phyloP scores from a whole-genome alignment of 2,888 invertebrate genomes.

The Leptarthrus brevirostris region DNA sequence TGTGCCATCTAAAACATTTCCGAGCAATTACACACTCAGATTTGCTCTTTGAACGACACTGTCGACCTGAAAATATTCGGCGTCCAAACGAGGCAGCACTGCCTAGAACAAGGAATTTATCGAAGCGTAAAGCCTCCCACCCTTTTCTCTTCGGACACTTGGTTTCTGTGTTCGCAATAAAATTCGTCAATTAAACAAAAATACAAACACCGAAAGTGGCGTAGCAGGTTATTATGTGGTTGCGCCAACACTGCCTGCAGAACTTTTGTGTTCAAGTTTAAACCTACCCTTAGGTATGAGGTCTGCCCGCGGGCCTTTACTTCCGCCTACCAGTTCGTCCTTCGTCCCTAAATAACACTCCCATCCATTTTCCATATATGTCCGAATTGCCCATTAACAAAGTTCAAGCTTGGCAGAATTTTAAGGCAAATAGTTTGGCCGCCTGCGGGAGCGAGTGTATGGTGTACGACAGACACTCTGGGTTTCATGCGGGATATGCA shows the following conservation, averaged over 20 bases:
- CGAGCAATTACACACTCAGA: constrained; percentile 6
- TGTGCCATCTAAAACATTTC: constrained; percentile 12
- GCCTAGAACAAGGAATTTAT: not conserved
- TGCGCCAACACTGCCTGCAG: constrained; percentile 3
- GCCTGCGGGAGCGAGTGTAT: not conserved
- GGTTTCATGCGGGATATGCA: not conserved
- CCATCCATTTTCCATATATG: constrained; percentile 36
- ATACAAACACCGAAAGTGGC: constrained; percentile 25
- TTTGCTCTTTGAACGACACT: not conserved
- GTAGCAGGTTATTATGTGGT: constrained; percentile 27
- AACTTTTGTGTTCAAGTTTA: constrained; percentile 19
- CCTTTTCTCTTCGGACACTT: constrained; percentile 12
- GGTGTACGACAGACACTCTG: not conserved
- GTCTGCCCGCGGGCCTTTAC: not conserved
- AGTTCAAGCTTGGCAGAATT: constrained; percentile 33
- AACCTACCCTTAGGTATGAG: not conserved
- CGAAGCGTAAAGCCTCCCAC: constrained; percentile 9
- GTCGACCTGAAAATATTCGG: not conserved
- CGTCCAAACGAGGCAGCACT: not conserved
- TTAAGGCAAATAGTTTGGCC: constrained; percentile 6
- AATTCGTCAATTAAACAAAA: constrained; percentile 43
- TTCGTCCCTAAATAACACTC: not conserved
- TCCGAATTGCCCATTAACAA: constrained; percentile 36
- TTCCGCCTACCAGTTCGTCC: not conserved
- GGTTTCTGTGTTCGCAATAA: constrained; percentile 33